Percentiles rank a stretch among this genome's conserved stretches.
Conservation (phyloP, 2,113 vertebrate genomes). For the Melanocharis versteri region DNA sequence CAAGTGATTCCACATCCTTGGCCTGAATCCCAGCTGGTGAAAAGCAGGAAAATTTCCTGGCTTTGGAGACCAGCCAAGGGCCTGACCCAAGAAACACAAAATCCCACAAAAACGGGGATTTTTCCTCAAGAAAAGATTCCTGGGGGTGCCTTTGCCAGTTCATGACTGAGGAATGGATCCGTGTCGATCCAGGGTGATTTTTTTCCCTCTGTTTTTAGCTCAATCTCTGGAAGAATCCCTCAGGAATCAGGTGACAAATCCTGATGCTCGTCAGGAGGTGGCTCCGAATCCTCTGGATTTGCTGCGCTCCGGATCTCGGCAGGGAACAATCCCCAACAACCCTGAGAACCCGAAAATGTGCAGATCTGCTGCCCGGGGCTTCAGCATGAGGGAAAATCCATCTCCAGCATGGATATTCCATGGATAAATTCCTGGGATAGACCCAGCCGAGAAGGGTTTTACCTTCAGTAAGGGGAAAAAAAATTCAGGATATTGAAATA, state of each 20-base stretch:
- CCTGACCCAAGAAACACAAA: not conserved
- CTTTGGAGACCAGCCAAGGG: not conserved
- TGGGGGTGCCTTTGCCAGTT: not conserved
- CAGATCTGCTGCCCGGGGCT: not conserved
- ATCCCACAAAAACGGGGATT: not conserved
- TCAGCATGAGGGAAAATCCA: not conserved
- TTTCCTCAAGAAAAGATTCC: not conserved
- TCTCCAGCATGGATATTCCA: not conserved
- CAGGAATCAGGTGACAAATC: not conserved
- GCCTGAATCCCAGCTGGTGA: not conserved
- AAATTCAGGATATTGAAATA: not conserved
- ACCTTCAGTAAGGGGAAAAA: no score
- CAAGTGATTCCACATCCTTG: not conserved
- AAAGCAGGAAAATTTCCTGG: not conserved
- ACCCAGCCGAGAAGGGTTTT: not conserved
- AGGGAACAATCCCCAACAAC: not conserved
- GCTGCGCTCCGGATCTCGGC: not conserved
- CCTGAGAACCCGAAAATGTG: accelerated
- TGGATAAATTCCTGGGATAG: not conserved
- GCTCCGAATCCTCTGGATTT: not conserved
- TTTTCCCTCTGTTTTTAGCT: accelerated
- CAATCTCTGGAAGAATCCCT: not conserved
- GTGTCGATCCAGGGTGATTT: not conserved
- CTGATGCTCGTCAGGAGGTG: accelerated
- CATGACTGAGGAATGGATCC: not conserved